phyloP scores from a whole-genome alignment of 2,888 invertebrate genomes.

The Cybosia mesomella region DNA sequence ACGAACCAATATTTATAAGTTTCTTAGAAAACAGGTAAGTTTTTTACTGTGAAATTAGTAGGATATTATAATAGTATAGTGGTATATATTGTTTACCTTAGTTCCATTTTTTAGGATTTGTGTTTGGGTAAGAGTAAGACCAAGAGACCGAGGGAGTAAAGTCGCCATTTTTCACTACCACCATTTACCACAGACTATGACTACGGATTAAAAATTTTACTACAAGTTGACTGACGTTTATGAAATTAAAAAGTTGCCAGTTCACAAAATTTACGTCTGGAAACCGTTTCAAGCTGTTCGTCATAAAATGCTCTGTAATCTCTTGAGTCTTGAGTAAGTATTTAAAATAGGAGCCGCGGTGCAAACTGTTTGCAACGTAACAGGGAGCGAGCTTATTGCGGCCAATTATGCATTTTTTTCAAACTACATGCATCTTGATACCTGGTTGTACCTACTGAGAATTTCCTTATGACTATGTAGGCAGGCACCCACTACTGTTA shows the following conservation, averaged over 20 bases:
- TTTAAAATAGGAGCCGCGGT: no score
- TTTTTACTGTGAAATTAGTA: background rate
- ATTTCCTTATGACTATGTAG: no score
- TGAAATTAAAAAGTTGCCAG: background rate
- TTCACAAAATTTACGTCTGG: no score
- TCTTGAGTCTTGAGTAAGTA: no score
- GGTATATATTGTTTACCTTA: conserved; percentile 87
- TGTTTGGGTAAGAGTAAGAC: conserved; percentile 91
- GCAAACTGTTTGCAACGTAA: no score
- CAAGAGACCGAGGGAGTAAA: conserved; percentile 91
- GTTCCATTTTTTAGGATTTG: conserved; percentile 89
- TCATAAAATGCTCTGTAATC: no score
- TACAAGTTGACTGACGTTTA: background rate
- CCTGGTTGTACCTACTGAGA: no score
- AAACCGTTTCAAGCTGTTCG: no score
- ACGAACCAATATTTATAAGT: background rate
- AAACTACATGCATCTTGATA: no score
- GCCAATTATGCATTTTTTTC: no score
- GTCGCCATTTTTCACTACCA: conserved; percentile 90
- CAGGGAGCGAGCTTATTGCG: no score
- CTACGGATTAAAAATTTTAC: conserved; percentile 2
- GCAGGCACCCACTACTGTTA: no score
- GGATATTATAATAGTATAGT: background rate
- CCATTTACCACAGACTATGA: conserved; percentile 37
- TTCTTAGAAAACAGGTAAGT: background rate